These are phyloP conservation scores for Takifugu flavidus DNA, from an alignment of 2,113 vertebrate species.

Conservation along the genomic window DNA sequence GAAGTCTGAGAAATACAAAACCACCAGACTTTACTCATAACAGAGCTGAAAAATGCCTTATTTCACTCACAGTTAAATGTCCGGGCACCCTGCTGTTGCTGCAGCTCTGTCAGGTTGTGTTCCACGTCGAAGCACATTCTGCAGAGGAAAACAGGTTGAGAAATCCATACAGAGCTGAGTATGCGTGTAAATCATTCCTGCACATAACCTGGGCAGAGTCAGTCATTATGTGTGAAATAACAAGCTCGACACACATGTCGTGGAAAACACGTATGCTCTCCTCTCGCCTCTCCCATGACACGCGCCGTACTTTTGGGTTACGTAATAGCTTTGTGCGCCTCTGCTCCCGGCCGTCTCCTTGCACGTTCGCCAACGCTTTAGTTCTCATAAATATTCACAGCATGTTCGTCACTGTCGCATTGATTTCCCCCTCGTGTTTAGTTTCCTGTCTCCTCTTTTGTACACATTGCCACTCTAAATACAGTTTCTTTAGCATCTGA, in stretches of 20 bases:
- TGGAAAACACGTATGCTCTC: background rate
- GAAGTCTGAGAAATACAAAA: too few relatives aligned
- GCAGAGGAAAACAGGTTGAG: slow-evolving; percentile 48
- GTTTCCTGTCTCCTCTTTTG: too few relatives aligned
- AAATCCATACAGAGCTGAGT: slow-evolving; percentile 20
- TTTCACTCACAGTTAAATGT: slow-evolving; percentile 62
- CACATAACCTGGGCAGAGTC: slow-evolving; percentile 41
- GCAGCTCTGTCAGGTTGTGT: slow-evolving; percentile 74
- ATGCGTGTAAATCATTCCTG: slow-evolving; percentile 55
- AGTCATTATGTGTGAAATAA: slow-evolving; percentile 51
- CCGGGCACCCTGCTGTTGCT: slow-evolving; percentile 44
- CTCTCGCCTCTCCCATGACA: too few relatives aligned
- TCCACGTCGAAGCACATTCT: slow-evolving; percentile 83
- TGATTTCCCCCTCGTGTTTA: too few relatives aligned
- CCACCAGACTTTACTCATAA: too few relatives aligned
- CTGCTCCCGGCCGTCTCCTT: too few relatives aligned
- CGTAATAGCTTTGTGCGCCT: too few relatives aligned
- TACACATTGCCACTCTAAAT: too few relatives aligned
- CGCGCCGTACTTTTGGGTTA: background rate
- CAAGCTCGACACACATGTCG: slow-evolving; percentile 26
- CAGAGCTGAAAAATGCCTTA: too few relatives aligned
- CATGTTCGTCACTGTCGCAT: too few relatives aligned
- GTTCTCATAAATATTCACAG: background rate
- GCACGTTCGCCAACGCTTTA: too few relatives aligned
- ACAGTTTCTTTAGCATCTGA: too few relatives aligned